Conservation (phyloP, 2,113 vertebrate genomes). For the Otolemur garnettii region DNA sequence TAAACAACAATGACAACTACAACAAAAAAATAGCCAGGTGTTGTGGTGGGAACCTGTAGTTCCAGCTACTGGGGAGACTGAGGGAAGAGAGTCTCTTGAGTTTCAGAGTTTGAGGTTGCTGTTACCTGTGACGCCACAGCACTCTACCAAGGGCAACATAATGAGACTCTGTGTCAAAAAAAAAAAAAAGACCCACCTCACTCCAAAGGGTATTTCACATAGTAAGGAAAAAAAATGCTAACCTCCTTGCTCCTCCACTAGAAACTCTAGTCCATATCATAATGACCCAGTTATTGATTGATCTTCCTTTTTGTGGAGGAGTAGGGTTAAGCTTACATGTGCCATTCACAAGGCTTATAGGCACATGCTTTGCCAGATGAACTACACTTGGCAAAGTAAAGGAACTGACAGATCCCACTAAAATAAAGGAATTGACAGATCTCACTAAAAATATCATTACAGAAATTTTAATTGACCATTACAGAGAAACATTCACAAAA, state of each 20-base stretch:
- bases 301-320: background rate
- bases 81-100: too few relatives aligned
- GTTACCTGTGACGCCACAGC: too few relatives aligned
- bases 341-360: background rate
- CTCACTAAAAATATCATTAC: background rate
- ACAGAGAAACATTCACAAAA: background rate
- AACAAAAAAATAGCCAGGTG: too few relatives aligned
- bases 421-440: constrained; percentile 10
- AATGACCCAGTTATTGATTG: background rate
- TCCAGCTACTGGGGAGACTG: too few relatives aligned
- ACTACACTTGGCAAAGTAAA: background rate
- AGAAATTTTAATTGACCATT: background rate
- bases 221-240: background rate
- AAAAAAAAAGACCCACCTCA: background rate
- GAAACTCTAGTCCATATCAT: background rate
- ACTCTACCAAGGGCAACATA: too few relatives aligned
- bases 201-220: background rate
- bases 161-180: too few relatives aligned
- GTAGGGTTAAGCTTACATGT: background rate
- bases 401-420: too few relatives aligned
- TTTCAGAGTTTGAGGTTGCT: too few relatives aligned
- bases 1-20: too few relatives aligned
- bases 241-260: background rate
- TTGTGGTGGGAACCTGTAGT: too few relatives aligned
- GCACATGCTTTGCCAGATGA: background rate